Evolutionary conservation across 2,797 vertebrate species (phyloP).

Genomic region (Acropternis orthonyx): DNA sequence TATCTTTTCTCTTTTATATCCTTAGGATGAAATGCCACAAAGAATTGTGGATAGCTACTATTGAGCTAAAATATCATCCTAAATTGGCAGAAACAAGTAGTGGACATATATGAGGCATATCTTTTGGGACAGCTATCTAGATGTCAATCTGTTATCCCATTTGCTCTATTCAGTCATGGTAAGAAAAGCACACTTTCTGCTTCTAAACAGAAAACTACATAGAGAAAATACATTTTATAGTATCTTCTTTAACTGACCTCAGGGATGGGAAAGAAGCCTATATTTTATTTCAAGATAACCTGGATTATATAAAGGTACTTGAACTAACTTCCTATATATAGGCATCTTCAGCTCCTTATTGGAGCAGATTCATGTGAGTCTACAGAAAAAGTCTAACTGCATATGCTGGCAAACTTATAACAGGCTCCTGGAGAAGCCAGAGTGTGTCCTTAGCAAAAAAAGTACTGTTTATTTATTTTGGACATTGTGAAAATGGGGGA

Average conservation of each 20-base stretch:
- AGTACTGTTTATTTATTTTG: neutral
- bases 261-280: neutral
- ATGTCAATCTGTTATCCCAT: neutral
- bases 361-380: neutral
- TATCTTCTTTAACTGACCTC: neutral
- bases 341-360: neutral
- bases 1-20: neutral
- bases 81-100: neutral
- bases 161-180: neutral
- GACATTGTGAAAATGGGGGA: neutral
- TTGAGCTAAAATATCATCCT: neutral
- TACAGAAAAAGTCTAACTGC: neutral
- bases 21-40: neutral
- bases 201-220: neutral
- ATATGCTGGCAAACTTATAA: neutral
- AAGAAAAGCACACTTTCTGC: neutral
- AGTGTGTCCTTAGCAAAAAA: neutral
- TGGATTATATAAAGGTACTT: neutral
- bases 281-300: conserved; percentile 16
- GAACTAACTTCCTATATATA: neutral
- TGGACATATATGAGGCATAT: neutral
- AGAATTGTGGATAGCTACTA: neutral
- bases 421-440: neutral
- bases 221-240: neutral
- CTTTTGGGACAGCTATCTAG: neutral